These are phyloP conservation scores for Erpobdella octoculata DNA, from an alignment of 2,888 invertebrate species.

Conservation along the genomic window DNA sequence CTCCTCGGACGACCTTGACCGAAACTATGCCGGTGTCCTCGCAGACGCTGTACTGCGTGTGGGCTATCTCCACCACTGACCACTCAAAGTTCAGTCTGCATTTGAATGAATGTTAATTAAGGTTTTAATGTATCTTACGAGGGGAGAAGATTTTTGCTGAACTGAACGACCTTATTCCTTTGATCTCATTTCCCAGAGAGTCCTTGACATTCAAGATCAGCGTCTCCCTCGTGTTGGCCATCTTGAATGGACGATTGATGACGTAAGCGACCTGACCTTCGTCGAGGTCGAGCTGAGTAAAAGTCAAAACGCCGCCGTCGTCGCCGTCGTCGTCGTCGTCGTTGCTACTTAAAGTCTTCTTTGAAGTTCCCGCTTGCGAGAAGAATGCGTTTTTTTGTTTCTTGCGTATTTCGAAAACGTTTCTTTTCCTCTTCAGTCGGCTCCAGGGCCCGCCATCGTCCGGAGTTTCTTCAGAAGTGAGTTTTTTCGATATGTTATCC, in stretches of 20 bases:
- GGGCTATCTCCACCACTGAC: slow-evolving; percentile 44
- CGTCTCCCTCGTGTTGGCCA: slow-evolving; percentile 38
- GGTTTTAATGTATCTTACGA: no score
- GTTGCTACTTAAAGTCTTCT: no score
- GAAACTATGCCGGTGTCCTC: slow-evolving; percentile 47
- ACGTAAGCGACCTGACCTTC: slow-evolving; percentile 46
- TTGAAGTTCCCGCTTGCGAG: no score
- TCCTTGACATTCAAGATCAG: not conserved
- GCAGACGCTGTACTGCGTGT: slow-evolving; percentile 45
- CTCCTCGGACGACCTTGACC: slow-evolving; percentile 42
- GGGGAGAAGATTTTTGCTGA: no score
- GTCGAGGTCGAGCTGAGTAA: slow-evolving; percentile 49
- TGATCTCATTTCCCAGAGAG: not conserved
- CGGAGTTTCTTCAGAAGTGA: not conserved
- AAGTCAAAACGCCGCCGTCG: slow-evolving; percentile 39
- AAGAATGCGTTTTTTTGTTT: no score
- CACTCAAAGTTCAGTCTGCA: slow-evolving; percentile 35
- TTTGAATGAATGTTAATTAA: no score
- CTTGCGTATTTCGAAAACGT: slow-evolving; percentile 44
- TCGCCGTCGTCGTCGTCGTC: slow-evolving; percentile 43
- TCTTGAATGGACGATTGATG: slow-evolving; percentile 40
- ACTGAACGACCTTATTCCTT: slow-evolving; percentile 2
- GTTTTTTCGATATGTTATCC: not conserved
- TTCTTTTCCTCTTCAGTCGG: no score
- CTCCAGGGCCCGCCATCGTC: slow-evolving; percentile 41